These are phyloP conservation scores for Apodemia mormo DNA, from an alignment of 2,888 invertebrate genomes.

Conservation along the genomic window DNA sequence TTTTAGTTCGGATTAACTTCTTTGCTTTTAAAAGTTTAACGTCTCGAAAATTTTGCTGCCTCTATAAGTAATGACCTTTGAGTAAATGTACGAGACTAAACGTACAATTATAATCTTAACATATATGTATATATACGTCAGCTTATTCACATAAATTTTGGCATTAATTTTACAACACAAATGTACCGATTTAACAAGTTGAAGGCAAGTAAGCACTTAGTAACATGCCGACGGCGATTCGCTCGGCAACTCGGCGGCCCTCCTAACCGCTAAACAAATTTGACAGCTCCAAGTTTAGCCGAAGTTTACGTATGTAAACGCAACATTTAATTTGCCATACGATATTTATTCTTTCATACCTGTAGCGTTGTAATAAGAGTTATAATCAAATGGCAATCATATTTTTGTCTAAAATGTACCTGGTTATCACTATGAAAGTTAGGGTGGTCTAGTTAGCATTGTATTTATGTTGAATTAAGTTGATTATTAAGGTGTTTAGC, in stretches of 20 bases:
- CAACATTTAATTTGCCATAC: conserved; percentile 47
- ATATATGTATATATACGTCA: conserved; percentile 10
- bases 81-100: too few relatives aligned
- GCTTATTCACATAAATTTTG: conserved; percentile 62
- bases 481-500: conserved; percentile 76
- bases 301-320: conserved; percentile 68
- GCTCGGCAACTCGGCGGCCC: conserved; percentile 70
- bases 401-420: neutral
- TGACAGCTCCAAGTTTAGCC: conserved; percentile 77
- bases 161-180: conserved; percentile 78
- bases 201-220: conserved; percentile 75
- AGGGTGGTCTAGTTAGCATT: conserved; percentile 73
- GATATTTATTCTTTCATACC: conserved; percentile 24
- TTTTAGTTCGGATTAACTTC: too few relatives aligned
- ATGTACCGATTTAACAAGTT: conserved; percentile 77
- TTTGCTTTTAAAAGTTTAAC: too few relatives aligned
- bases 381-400: conserved; percentile 30
- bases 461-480: conserved; percentile 73
- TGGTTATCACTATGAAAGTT: conserved; percentile 54
- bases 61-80: too few relatives aligned
- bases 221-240: conserved; percentile 69
- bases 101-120: too few relatives aligned
- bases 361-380: conserved; percentile 40
- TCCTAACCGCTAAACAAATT: conserved; percentile 80
- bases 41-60: too few relatives aligned